Percentiles rank a stretch among this genome's conserved stretches.
These are phyloP conservation scores for Lineus longissimus DNA, from an alignment of 1,140 invertebrate species.

Conservation along the genomic window DNA sequence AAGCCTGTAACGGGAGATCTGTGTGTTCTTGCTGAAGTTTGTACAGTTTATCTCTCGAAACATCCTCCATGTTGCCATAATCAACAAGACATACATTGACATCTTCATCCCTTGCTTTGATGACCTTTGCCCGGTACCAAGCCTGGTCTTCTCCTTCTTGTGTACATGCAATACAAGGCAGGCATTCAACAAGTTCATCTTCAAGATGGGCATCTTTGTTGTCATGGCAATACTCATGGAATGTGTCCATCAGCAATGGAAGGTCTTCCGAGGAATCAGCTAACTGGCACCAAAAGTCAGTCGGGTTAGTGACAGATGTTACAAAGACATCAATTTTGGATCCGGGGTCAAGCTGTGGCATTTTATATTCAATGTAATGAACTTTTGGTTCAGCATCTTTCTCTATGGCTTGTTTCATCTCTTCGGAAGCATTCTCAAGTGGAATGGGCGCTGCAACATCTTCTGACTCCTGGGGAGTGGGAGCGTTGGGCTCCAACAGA, in stretches of 20 bases:
- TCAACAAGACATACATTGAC: conserved; percentile 65
- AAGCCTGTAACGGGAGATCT: conserved; percentile 12
- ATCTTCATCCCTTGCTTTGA: conserved; percentile 50
- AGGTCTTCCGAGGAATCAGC: conserved; percentile 13
- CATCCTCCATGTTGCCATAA: conserved; percentile 69
- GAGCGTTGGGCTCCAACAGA: too few relatives aligned
- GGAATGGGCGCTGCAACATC: too few relatives aligned
- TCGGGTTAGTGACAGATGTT: conserved; percentile 10
- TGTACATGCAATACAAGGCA: conserved; percentile 61
- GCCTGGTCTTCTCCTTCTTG: conserved; percentile 66
- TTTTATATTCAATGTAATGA: too few relatives aligned
- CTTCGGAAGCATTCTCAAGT: too few relatives aligned
- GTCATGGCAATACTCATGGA: conserved; percentile 7
- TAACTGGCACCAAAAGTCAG: conserved; percentile 28
- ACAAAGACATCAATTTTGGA: too few relatives aligned
- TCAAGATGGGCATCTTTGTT: background rate
- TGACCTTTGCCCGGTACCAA: conserved; percentile 75
- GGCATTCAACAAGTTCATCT: conserved; percentile 47
- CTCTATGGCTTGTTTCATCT: too few relatives aligned
- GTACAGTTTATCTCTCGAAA: conserved; percentile 37
- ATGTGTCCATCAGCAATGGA: conserved; percentile 9
- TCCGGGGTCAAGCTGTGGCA: too few relatives aligned
- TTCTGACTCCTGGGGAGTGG: too few relatives aligned
- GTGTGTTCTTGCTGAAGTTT: conserved; percentile 8
- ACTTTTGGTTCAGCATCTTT: too few relatives aligned